Evolutionary conservation across 1,140 invertebrate species (phyloP), one percentile per base, ranked within the genome.

Genomic region (Drosophila nasuta): DNA sequence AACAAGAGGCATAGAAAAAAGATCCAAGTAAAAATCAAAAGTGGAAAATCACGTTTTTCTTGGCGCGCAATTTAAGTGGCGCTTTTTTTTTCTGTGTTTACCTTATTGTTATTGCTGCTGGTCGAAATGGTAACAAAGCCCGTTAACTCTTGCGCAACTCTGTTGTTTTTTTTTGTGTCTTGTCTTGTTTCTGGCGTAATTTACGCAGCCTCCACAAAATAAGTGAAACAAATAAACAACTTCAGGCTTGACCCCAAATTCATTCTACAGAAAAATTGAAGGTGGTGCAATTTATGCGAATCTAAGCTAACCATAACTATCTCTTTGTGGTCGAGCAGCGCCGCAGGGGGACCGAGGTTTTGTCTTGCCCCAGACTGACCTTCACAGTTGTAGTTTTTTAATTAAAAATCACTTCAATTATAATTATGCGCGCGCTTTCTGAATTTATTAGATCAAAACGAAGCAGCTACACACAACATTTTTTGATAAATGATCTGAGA

Each of bases 31-130:
- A 76, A 77, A 77, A 85, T 81, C 82, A 81, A 85, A 85, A 85
- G 81, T 86, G 81, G 81, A 85, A 85, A 85, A 85, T 85, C 81
- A 85, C 81, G 81, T 85, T 85, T 85, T 85, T 79, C 82, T 85
- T 81, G 70, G 81, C 81, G 82, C 81, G 81, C 78, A 74, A 83
- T 83, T 83, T 83, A 77, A 76, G 79, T 81, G 75, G 41, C 59
- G 75, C 75, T 83, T 74, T 63, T 63, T 63, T 48, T n/a, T 8
- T 25, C 20, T 25, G 20, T 57, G 20, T 45, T 56, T 65, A 63
- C 54, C 68, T 75, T 81, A 58, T 56, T 64, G 69, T 54, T 65
- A 65, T 56, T 63, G 65, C 60, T 70, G 81, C 77, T 70, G 54
- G 64, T 64, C 68, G 74, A 77, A 85, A 85, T 52, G 81, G 81